Percentiles rank a stretch among this genome's conserved stretches.
These are phyloP conservation scores for Channa striata DNA, from an alignment of 2,797 vertebrate species.

Conservation along the genomic window DNA sequence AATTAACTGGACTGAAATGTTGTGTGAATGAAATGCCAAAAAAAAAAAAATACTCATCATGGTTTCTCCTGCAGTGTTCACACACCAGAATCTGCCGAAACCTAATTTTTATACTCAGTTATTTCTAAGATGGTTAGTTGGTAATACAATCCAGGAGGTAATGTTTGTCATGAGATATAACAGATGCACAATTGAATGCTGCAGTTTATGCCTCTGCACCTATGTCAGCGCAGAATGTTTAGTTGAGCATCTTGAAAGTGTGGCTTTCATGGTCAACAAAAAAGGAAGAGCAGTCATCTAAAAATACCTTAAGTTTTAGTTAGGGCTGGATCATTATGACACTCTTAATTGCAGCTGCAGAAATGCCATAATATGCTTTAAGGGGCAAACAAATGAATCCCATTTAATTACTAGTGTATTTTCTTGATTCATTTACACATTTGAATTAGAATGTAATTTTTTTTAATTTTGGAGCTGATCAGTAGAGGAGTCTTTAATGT, in stretches of 20 bases:
- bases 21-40: no score
- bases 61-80: not conserved
- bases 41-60: no score
- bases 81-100: no score
- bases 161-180: not conserved
- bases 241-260: not conserved
- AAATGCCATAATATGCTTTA: not conserved
- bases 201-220: not conserved
- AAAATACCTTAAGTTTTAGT: constrained; percentile 33
- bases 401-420: not conserved
- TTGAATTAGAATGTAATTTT: not conserved
- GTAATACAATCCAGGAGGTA: not conserved
- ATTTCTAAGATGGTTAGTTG: not conserved
- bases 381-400: not conserved
- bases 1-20: not conserved
- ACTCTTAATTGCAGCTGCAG: not conserved
- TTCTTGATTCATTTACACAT: not conserved
- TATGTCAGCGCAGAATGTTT: not conserved
- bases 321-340: not conserved
- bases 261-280: not conserved
- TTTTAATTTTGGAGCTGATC: not conserved
- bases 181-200: not conserved
- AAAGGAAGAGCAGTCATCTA: constrained; percentile 36
- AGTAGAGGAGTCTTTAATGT: not conserved
- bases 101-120: not conserved